Conservation (phyloP, 2,113 vertebrate genomes). For the Uropsilus gracilis region DNA sequence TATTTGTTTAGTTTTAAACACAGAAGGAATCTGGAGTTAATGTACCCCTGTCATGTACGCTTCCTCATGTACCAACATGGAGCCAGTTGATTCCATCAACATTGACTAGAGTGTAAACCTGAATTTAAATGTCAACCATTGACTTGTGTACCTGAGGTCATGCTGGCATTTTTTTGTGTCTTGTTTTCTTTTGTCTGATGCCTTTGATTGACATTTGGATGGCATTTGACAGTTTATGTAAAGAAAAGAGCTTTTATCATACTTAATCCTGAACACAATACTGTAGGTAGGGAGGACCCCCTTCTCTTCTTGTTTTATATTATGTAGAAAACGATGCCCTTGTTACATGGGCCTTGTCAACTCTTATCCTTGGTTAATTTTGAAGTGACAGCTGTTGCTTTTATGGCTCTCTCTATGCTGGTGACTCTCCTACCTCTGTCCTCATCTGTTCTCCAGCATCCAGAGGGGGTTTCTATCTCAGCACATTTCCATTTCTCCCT, state of each 20-base stretch:
- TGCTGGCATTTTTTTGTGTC: neutral
- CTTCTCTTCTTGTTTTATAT: fast-evolving
- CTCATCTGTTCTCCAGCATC: neutral
- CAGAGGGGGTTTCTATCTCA: neutral
- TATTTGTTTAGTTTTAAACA: neutral
- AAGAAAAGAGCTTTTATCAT: neutral
- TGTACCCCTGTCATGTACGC: fast-evolving
- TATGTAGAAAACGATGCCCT: fast-evolving
- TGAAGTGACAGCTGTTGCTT: neutral
- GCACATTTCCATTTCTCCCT: neutral
- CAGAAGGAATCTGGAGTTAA: neutral
- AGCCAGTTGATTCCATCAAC: too few species aligned
- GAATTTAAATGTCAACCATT: neutral
- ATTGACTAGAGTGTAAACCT: neutral
- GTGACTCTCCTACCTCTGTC: neutral
- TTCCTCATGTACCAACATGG: neutral
- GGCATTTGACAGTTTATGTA: neutral
- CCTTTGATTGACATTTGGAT: slow-evolving; percentile 10
- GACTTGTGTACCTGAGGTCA: neutral
- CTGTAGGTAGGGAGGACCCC: neutral
- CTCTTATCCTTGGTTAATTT: neutral
- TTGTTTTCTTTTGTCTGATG: neutral
- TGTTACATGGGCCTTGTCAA: fast-evolving
- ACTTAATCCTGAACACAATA: neutral
- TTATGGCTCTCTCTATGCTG: neutral